Base-by-base conservation (phyloP, 2,113 vertebrate genomes). In the Nothoprocta pentlandii region DNA sequence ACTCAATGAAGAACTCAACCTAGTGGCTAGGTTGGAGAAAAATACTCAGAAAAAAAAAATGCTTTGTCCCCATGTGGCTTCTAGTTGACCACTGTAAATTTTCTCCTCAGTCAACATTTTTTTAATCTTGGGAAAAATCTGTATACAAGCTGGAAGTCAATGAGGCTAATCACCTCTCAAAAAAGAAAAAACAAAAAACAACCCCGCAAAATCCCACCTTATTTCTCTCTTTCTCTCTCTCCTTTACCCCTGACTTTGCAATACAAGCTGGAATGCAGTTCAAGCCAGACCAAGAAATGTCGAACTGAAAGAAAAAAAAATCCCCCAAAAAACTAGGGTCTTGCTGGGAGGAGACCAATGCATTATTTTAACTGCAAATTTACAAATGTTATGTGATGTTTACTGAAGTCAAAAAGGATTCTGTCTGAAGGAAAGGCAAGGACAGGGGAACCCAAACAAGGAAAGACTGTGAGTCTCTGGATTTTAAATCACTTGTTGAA, bases 101-200 rank as follows among this genome's bases (percentile, higher is more conserved):
- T 96, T 96, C 69, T 97, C 89, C 94, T 98, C 96, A 94, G 95
- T 97, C 97, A 98, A 97, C 53, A 94, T 81, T 26, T 90, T 89
- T 97, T 98, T 98, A 80, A 98, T 98, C 74, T 93, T 95, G 62
- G 97, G 94, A 67, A 97, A 88, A 89, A 98, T 97, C 97, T 98
- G 73, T 51, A 83, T 76, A 53, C 4, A 90, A 90, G 77, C 59
- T 25, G 5, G 22, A 15, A 76, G 54, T 32, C 11, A 70, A 6
- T 16, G 22, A 51, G 26, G 23, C 82, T 89, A 82, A 32, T 8
- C 42, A 12, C 3, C 23, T 47, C 74, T 36, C 22, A 68, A 41
- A 81, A 73, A 67, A 19, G 34, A 34, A 42, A 74, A 41, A 36
- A 47, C 21, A 47, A 9, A 34, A 34, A 34, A 34, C 34, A 34